Evolutionary conservation across 2,113 vertebrate genomes (phyloP), one percentile per base, ranked within the genome.

Genomic region (Morone chrysops): DNA sequence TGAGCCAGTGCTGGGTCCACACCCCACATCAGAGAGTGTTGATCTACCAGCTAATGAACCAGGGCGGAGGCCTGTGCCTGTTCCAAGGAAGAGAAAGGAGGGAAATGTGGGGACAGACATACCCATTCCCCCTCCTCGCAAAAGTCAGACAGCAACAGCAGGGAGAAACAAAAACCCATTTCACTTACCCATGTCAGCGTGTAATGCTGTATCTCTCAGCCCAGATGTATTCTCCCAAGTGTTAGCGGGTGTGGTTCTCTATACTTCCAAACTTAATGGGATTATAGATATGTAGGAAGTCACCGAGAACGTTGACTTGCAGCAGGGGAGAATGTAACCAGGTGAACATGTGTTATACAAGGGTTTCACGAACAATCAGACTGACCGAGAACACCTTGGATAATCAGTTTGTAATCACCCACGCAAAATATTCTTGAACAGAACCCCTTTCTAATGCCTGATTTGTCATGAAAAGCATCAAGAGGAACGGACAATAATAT

Each of bases 231-330:
- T 67, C 6, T 48, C 65, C 3, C 45, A 67, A 12, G 14, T 67
- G 11, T 31, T 48, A 22, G 45, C 65, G 3, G 45, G 45, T 1
- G 8, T 31, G 22, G 65, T 18, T 4, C 16, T 48, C 11, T 63
- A 63, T 36, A 4, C 13, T 1, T 31, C 45, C 1, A 1, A 25
- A 8, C 4, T 20, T 17, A 5, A 10, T 1, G 17, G 22, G 25
- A 1, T 0, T 0, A 6, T 25, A 8, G 25, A 18, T 10, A 2
- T 0, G 1, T n/a, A n/a, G n/a, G 4, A 36, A 69, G 25, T 51
- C 66, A 69, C 25, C 4, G 22, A 69, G 66, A 25, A 50, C 16
- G 8, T 69, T 51, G 66, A 69, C 66, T 68, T 36, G 8, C 3
- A 36, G 66, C 47, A 69, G 45, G 47, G 25, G 66, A 69, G 45